phyloP scores from a whole-genome alignment of 2,888 invertebrate genomes.

The Meta bourneti region DNA sequence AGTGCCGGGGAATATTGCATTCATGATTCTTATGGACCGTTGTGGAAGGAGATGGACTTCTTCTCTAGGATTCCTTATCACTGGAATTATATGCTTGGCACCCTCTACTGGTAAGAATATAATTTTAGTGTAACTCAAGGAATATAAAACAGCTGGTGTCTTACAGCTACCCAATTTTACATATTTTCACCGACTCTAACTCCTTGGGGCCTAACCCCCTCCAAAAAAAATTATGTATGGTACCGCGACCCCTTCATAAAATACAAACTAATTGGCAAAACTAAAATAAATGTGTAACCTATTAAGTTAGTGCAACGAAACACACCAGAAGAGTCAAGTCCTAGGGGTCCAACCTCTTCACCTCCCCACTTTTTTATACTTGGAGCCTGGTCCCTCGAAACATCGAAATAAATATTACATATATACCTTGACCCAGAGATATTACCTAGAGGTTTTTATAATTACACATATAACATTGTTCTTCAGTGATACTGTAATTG shows the following conservation, averaged over 20 bases:
- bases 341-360: no score
- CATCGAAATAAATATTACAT: no score
- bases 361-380: no score
- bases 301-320: no score
- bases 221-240: neutral
- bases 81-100: slow-evolving; percentile 10
- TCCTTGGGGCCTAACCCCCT: neutral
- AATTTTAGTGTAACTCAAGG: neutral
- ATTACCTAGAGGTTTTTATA: no score
- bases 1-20: slow-evolving; percentile 84
- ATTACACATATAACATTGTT: no score
- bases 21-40: slow-evolving; percentile 83
- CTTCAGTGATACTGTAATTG: no score
- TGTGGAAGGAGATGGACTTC: slow-evolving; percentile 82
- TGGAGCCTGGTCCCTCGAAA: no score
- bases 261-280: no score
- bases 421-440: no score
- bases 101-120: slow-evolving; percentile 14
- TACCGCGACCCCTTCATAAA: neutral
- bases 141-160: neutral
- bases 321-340: no score
- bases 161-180: neutral
- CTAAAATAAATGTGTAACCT: no score
- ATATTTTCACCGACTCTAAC: neutral
- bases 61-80: slow-evolving; percentile 13